These are phyloP conservation scores for Flexamia atlantica DNA, from an alignment of 2,888 invertebrate species.

Conservation along the genomic window DNA sequence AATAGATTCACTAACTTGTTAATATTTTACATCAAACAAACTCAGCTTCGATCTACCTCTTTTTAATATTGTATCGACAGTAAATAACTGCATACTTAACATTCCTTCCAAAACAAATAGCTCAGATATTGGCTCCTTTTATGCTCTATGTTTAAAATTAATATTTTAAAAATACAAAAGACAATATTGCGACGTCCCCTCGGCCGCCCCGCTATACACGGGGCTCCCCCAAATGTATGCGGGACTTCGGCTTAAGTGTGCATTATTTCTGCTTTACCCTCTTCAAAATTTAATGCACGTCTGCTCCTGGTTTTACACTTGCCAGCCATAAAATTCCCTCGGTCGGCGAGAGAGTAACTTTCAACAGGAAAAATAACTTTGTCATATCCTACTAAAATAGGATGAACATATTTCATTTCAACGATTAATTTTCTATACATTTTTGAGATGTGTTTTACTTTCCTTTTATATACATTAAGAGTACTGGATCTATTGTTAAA, in stretches of 20 bases:
- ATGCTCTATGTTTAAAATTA: neutral
- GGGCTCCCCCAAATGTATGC: conserved; percentile 39
- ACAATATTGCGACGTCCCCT: neutral
- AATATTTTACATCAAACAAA: too few species aligned
- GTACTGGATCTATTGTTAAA: too few species aligned
- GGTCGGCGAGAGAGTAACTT: neutral
- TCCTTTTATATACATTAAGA: too few species aligned
- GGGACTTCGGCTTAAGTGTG: conserved; percentile 32
- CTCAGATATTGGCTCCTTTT: neutral
- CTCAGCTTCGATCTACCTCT: too few species aligned
- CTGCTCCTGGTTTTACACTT: conserved; percentile 44
- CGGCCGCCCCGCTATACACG: neutral
- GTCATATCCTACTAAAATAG: too few species aligned
- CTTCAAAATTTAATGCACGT: conserved; percentile 51
- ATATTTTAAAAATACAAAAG: conserved; percentile 30
- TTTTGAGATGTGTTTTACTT: too few species aligned
- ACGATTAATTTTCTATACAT: too few species aligned
- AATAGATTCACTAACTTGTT: too few species aligned
- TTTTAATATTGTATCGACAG: too few species aligned
- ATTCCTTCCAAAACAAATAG: neutral
- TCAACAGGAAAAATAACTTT: neutral
- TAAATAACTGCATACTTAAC: too few species aligned
- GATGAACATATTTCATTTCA: too few species aligned
- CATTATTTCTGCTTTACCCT: conserved; percentile 43
- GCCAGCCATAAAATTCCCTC: conserved; percentile 19